Conservation (phyloP, 2,888 invertebrate species). For the Pollenia griseotomentosa region DNA sequence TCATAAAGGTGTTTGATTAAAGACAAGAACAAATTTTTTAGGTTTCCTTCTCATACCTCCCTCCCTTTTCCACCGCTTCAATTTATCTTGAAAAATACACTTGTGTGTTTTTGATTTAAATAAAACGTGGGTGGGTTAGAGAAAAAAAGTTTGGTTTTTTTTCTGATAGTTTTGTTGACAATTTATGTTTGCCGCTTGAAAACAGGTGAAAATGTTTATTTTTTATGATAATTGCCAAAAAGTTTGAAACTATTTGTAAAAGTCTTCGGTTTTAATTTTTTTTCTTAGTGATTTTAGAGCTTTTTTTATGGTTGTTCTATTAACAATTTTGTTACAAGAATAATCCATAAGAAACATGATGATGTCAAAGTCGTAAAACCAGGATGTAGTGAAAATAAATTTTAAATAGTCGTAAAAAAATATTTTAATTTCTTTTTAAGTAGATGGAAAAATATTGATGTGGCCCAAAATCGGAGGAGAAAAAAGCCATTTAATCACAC, state of each 20-base stretch:
- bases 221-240: conserved; percentile 63
- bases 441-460: not conserved
- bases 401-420: conserved; percentile 19
- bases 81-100: not conserved
- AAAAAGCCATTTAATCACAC: no score
- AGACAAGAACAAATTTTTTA: conserved; percentile 7
- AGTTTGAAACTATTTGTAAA: conserved; percentile 29
- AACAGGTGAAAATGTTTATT: conserved; percentile 68
- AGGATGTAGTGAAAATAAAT: conserved; percentile 12
- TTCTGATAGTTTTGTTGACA: conserved; percentile 53
- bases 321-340: conserved; percentile 20
- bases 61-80: no score
- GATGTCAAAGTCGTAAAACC: conserved; percentile 48
- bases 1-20: conserved; percentile 72
- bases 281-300: not conserved
- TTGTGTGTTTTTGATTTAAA: not conserved
- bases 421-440: conserved; percentile 27
- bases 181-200: conserved; percentile 60
- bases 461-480: no score
- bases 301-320: conserved; percentile 42
- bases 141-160: not conserved
- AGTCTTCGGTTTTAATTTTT: not conserved
- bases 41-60: not conserved
- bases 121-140: conserved; percentile 31
- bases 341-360: conserved; percentile 7